These are phyloP conservation scores for Eunapius fragilis DNA, from an alignment of 37 sponge, comb jelly and placozoan species.

Conservation along the genomic window DNA sequence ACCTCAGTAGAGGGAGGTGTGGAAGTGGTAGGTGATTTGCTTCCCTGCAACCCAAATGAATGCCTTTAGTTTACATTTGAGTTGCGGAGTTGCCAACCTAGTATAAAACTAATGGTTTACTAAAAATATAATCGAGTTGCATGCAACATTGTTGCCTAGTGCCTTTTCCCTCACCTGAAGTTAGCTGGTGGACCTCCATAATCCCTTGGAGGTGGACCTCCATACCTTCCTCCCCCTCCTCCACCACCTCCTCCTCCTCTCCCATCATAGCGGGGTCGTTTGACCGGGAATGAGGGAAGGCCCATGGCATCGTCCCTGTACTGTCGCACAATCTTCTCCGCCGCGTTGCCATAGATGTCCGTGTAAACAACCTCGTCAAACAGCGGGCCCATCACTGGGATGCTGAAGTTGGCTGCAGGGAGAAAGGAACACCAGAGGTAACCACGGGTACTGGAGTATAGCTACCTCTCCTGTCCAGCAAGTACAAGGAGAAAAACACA, in stretches of 20 bases:
- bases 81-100: no score
- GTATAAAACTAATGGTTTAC: no score
- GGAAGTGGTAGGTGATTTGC: no score
- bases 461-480: no score
- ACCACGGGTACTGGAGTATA: no score
- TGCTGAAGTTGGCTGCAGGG: constrained; percentile 62
- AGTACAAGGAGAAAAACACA: no score
- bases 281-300: constrained; percentile 35
- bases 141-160: no score
- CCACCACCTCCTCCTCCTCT: constrained; percentile 7
- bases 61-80: no score
- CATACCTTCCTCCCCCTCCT: constrained; percentile 8
- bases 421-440: background rate
- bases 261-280: constrained; percentile 39
- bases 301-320: constrained; percentile 66
- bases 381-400: constrained; percentile 47
- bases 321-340: constrained; percentile 70
- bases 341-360: constrained; percentile 59
- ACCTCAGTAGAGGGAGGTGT: no score
- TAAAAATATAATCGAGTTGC: no score
- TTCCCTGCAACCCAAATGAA: no score
- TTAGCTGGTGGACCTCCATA: background rate
- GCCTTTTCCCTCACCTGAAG: background rate
- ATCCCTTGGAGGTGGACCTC: background rate
- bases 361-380: constrained; percentile 72